Evolutionary conservation across 2,888 invertebrate species (phyloP).

Genomic region (Cybosia mesomella): DNA sequence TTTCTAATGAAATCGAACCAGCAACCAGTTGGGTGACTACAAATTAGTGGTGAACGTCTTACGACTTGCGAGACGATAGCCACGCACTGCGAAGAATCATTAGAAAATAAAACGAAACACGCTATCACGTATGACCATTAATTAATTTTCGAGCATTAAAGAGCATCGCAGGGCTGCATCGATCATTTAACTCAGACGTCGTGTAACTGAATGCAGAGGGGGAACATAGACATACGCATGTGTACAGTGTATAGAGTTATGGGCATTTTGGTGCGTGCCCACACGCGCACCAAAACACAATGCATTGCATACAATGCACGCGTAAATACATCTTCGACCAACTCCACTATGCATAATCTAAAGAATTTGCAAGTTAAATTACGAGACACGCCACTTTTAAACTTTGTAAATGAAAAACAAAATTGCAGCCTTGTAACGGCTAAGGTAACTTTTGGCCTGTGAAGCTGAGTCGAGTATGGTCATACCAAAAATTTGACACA

Average conservation of each 20-base stretch:
- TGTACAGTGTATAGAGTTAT: constrained; percentile 29
- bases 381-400: constrained; percentile 77
- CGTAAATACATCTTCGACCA: constrained; percentile 78
- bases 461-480: constrained; percentile 45
- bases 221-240: constrained; percentile 43
- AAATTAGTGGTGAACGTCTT: constrained; percentile 41
- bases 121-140: constrained; percentile 54
- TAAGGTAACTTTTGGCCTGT: constrained; percentile 58
- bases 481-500: constrained; percentile 69
- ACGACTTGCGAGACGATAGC: constrained; percentile 29
- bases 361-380: constrained; percentile 83
- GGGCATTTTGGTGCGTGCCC: constrained; percentile 70
- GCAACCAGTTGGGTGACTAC: constrained; percentile 33
- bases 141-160: constrained; percentile 58
- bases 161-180: constrained; percentile 64
- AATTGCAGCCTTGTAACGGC: constrained; percentile 66
- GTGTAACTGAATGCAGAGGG: constrained; percentile 65
- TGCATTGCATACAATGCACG: constrained; percentile 79
- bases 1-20: constrained; percentile 49
- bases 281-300: constrained; percentile 71
- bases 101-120: constrained; percentile 49
- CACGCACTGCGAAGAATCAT: constrained; percentile 16
- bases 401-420: constrained; percentile 78
- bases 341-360: constrained; percentile 81
- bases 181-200: constrained; percentile 64